Evolutionary conservation across 1,140 invertebrate genomes (phyloP).

Genomic region (Apolygus lucorum): DNA sequence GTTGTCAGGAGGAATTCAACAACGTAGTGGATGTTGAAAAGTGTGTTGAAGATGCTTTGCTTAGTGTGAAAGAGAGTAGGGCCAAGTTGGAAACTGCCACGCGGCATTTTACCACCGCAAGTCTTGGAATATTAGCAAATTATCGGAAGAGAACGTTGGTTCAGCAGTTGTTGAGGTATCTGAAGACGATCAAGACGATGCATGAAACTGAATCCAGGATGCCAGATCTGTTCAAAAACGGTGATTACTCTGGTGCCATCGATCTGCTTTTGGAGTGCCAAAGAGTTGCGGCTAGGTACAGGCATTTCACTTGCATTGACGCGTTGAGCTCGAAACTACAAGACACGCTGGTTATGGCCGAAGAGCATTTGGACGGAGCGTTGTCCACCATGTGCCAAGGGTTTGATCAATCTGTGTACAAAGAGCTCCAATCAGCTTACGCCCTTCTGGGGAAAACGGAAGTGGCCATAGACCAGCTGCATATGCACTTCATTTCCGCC

Average conservation of each 20-base stretch:
- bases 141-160: conserved; percentile 76
- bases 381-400: conserved; percentile 66
- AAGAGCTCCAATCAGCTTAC: conserved; percentile 77
- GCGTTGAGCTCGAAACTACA: conserved; percentile 78
- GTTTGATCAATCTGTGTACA: conserved; percentile 64
- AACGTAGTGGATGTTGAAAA: conserved; percentile 69
- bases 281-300: conserved; percentile 67
- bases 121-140: conserved; percentile 77
- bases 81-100: conserved; percentile 62
- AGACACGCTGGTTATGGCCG: conserved; percentile 83
- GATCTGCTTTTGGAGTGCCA: conserved; percentile 79
- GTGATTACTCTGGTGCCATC: conserved; percentile 84
- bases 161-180: conserved; percentile 61
- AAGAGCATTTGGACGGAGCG: conserved; percentile 82
- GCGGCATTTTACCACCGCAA: conserved; percentile 71
- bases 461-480: conserved; percentile 85
- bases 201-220: conserved; percentile 75
- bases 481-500: conserved; percentile 90
- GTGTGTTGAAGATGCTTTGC: conserved; percentile 58
- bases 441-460: conserved; percentile 74
- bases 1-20: conserved; percentile 74
- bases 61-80: conserved; percentile 60
- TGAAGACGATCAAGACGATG: conserved; percentile 70
- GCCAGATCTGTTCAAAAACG: conserved; percentile 67
- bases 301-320: conserved; percentile 76